A percentile compares a stretch with the other conserved stretches of the same genome.
These are phyloP conservation scores for Agrilus cyanescens DNA, from an alignment of 2,888 invertebrate genomes.

Conservation along the genomic window DNA sequence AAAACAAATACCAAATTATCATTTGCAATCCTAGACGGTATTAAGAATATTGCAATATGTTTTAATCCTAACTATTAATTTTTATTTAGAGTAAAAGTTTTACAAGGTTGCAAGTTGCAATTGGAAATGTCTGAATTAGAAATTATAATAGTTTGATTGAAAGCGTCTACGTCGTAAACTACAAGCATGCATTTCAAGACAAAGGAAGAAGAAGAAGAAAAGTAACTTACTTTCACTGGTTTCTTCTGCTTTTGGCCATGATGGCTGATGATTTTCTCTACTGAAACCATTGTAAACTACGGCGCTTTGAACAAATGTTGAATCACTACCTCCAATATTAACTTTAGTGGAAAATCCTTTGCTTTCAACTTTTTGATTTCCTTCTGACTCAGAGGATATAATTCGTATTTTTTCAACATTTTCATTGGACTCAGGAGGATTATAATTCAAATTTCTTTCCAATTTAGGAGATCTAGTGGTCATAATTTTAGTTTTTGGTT, in stretches of 20 bases:
- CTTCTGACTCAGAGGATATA: constrained; percentile 13
- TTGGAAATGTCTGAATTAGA: not conserved
- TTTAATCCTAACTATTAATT: not conserved
- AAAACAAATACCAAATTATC: not conserved
- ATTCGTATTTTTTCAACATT: constrained; percentile 13
- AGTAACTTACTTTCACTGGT: constrained; percentile 24
- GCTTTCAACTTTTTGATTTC: constrained; percentile 21
- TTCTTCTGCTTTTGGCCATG: constrained; percentile 29
- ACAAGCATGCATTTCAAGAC: too few relatives aligned
- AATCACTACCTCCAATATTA: constrained; percentile 38
- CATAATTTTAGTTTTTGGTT: constrained; percentile 6
- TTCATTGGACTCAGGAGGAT: constrained; percentile 9
- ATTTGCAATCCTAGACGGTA: not conserved
- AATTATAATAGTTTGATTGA: not conserved
- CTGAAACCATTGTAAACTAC: constrained; percentile 1
- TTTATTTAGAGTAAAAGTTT: constrained; percentile 1
- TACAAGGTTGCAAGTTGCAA: not conserved
- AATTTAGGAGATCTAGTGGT: constrained; percentile 1
- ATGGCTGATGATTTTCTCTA: constrained; percentile 23
- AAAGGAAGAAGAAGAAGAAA: not conserved
- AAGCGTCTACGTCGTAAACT: too few relatives aligned
- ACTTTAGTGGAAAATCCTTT: constrained; percentile 49
- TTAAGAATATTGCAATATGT: too few relatives aligned
- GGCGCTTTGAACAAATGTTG: constrained; percentile 33
- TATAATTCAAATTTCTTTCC: constrained; percentile 2